Conservation (phyloP, 2,888 invertebrate genomes). For the Romanomermis culicivorax region DNA sequence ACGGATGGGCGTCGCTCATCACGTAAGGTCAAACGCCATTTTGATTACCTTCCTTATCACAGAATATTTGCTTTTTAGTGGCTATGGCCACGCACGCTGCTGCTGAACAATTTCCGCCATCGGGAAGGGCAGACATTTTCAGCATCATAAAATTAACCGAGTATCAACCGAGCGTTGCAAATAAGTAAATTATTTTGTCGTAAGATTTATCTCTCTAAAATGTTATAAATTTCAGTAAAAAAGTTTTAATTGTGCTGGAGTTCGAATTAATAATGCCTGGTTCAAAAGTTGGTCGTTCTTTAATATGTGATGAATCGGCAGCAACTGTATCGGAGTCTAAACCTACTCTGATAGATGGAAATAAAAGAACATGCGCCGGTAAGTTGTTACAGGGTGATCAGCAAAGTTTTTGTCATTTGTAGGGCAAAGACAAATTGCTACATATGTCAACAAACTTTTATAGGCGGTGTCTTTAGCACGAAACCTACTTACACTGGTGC, state of each 20-base stretch:
- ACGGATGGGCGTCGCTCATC: too few relatives aligned
- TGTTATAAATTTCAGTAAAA: neutral
- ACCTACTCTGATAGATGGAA: too few relatives aligned
- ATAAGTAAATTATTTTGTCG: neutral
- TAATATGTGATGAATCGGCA: neutral
- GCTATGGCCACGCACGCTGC: neutral
- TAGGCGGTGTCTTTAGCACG: too few relatives aligned
- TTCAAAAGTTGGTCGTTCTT: neutral
- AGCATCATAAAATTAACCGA: neutral
- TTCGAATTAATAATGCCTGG: neutral
- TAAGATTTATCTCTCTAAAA: neutral
- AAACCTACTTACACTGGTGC: too few relatives aligned
- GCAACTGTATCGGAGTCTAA: too few relatives aligned
- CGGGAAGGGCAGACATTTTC: neutral
- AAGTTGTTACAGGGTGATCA: too few relatives aligned
- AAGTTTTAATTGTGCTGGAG: neutral
- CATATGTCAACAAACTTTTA: too few relatives aligned
- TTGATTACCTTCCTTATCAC: too few relatives aligned
- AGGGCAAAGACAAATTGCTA: too few relatives aligned
- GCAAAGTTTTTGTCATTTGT: too few relatives aligned
- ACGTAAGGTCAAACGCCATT: too few relatives aligned
- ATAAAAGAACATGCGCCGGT: too few relatives aligned
- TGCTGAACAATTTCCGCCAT: neutral
- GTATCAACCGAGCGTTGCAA: neutral
- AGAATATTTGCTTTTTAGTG: neutral